phyloP scores from a whole-genome alignment of 2,888 invertebrate genomes.

The Cartodere bifasciata region DNA sequence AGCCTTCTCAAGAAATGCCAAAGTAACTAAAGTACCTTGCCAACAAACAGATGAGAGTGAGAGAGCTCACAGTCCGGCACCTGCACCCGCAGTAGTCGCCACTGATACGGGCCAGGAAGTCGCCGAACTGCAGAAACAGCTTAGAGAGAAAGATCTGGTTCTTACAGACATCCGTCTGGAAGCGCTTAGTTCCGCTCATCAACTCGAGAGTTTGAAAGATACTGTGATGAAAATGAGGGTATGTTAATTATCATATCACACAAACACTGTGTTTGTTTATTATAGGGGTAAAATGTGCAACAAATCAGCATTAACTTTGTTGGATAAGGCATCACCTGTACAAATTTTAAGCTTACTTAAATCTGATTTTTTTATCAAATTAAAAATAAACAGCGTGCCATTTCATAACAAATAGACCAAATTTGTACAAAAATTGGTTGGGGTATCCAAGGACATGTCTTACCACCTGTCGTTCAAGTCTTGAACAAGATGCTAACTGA shows the following conservation, averaged over 20 bases:
- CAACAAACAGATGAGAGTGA: slow-evolving; percentile 37
- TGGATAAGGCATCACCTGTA: no score
- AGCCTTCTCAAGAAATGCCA: slow-evolving; percentile 82
- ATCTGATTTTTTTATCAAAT: no score
- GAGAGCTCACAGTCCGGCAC: slow-evolving; percentile 31
- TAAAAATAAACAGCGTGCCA: no score
- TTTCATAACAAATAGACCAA: no score
- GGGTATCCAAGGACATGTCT: no score
- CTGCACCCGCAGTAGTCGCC: slow-evolving; percentile 26
- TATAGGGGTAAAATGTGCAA: no score
- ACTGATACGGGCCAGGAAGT: slow-evolving; percentile 44
- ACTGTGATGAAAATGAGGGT: slow-evolving; percentile 95
- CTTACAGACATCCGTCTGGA: slow-evolving; percentile 93
- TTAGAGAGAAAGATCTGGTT: slow-evolving; percentile 91
- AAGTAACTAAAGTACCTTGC: slow-evolving; percentile 52
- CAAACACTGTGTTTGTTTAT: no score
- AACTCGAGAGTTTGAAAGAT: slow-evolving; percentile 90
- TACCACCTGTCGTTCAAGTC: no score
- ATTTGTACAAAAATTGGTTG: no score
- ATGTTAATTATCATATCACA: slow-evolving; percentile 28
- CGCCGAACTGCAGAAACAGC: slow-evolving; percentile 81
- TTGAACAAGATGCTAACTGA: no score
- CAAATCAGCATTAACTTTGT: no score
- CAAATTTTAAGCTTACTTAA: no score
- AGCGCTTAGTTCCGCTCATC: slow-evolving; percentile 92